phyloP scores from a whole-genome alignment of 2,797 vertebrate genomes.

The Neosalanx taihuensis region DNA sequence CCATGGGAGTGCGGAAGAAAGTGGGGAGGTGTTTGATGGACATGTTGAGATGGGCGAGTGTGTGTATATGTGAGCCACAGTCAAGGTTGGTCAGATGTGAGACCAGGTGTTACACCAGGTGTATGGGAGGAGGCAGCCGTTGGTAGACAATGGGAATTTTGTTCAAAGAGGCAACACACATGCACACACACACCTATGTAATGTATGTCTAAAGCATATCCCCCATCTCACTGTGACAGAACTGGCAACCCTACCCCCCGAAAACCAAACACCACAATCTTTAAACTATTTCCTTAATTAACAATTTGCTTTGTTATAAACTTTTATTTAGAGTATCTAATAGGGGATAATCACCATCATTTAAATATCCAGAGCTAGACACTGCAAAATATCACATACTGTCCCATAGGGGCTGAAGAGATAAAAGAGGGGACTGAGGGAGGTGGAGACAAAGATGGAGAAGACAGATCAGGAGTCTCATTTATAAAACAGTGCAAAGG shows the following conservation, averaged over 20 bases:
- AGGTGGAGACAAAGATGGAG: no score
- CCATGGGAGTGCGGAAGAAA: neutral
- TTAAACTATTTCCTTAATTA: neutral
- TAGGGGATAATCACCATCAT: neutral
- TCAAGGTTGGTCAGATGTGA: neutral
- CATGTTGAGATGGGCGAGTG: neutral
- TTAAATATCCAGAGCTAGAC: neutral
- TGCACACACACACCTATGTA: no score
- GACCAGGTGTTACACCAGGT: slow-evolving; percentile 13
- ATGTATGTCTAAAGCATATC: no score
- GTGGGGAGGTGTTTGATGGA: neutral
- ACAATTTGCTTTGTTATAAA: neutral
- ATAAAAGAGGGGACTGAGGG: no score
- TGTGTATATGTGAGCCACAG: neutral
- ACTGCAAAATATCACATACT: no score
- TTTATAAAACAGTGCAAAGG: no score
- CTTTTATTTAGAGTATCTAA: neutral
- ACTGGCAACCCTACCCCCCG: neutral
- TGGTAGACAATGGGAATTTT: neutral
- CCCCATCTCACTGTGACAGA: neutral
- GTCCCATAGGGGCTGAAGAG: no score
- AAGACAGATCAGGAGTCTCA: no score
- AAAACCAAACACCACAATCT: neutral
- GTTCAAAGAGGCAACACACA: neutral
- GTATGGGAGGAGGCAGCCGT: neutral